phyloP scores from a whole-genome alignment of 2,888 invertebrate genomes.

The Mimachlamys varia region DNA sequence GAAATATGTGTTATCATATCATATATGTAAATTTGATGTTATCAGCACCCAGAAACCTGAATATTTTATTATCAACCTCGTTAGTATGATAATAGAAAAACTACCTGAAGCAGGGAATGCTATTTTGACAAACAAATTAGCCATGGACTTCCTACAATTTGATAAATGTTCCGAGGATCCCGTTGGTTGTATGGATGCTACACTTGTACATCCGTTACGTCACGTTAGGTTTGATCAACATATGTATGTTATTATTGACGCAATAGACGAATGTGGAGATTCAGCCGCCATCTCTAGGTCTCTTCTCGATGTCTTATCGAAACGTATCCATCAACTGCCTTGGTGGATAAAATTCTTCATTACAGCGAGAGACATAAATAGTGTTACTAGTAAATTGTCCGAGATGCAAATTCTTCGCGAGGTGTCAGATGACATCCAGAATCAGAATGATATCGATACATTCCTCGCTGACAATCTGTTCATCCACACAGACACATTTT shows the following conservation, averaged over 20 bases:
- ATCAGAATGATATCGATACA: conserved; percentile 16
- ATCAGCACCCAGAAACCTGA: conserved; percentile 36
- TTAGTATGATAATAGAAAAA: background rate
- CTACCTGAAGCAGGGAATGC: conserved; percentile 42
- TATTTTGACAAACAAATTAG: conserved; percentile 21
- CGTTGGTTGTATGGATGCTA: conserved; percentile 39
- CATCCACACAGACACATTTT: background rate
- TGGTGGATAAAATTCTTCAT: conserved; percentile 39
- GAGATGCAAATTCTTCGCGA: background rate
- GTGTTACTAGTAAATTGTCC: conserved; percentile 1
- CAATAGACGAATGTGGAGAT: conserved; percentile 43
- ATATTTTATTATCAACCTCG: conserved; percentile 38
- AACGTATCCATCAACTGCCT: conserved; percentile 34
- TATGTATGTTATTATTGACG: conserved; percentile 39
- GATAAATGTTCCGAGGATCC: conserved; percentile 39
- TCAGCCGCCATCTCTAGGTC: background rate
- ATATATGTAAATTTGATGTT: conserved; percentile 41
- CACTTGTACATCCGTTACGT: conserved; percentile 25
- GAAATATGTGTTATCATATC: background rate
- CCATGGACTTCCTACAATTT: background rate
- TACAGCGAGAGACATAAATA: conserved; percentile 40
- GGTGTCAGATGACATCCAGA: background rate
- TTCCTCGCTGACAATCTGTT: background rate
- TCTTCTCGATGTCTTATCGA: conserved; percentile 6
- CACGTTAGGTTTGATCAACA: background rate